Evolutionary conservation across 2,797 vertebrate species (phyloP), one percentile per base, ranked within the genome.

Genomic region (Vultur gryphus): DNA sequence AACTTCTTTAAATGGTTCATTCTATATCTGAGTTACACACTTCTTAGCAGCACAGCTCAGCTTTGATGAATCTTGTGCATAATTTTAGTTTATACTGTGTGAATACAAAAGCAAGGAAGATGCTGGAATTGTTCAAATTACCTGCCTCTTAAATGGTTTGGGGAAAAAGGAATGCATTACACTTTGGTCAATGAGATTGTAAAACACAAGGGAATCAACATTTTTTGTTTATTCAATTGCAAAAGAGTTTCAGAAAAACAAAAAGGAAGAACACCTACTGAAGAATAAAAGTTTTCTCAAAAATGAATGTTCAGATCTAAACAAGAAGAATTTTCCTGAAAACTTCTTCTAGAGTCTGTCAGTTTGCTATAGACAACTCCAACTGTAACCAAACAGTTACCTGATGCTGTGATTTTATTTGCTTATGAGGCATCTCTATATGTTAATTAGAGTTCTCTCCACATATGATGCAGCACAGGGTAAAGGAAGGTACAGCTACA

Each of bases 1-100:
- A 97, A 96, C 95, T 95, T 94, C 89, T 97, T 96, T 95, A 97
- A 97, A 95, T 81, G 92, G 89, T 57, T 97, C 88, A 62, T 95
- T 95, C 96, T 94, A n/a, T 95, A 89, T 90, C 92, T 87, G 93
- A 97, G 91, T 97, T 97, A 94, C 83, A 93, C 75, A 96, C 84
- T 96, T 94, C 89, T 95, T 93, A 97, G 78, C 55, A 66, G 66
- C 77, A 89, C 57, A 84, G 77, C 87, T 91, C 92, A 80, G 76
- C 87, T 97, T 97, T 97, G 92, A 97, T 97, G 91, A 96, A 97
- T 96, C 90, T 77, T 25, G 65, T 94, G 87, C 90, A 97, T 96
- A 96, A 96, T 96, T 97, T 94, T 94, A 43, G 57, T 70, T 95
- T 90, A 89, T 84, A 83, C 46, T 1, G 0, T 49, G 57, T 52